A percentile compares a stretch with the other conserved stretches of the same genome.
phyloP scores from a whole-genome alignment of 2,888 invertebrate species.

The Nyleta sp. region DNA sequence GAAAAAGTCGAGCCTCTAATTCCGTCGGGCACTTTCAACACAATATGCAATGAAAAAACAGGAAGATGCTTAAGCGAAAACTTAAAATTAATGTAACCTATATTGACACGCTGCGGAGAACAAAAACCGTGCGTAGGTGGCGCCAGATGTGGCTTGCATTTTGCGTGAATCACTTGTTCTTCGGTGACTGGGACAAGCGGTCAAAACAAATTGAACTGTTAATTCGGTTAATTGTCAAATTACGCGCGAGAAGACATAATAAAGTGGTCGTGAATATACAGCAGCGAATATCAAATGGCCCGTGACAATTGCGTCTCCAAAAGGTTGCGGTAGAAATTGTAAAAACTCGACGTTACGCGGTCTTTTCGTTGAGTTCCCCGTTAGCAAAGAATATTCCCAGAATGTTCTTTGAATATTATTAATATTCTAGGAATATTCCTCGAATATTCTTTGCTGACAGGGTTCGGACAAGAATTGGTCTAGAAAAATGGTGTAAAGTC shows the following conservation, averaged over 20 bases:
- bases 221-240: constrained; percentile 30
- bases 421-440: no score
- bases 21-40: background rate
- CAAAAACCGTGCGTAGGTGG: constrained; percentile 50
- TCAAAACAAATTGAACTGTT: constrained; percentile 27
- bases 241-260: constrained; percentile 9
- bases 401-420: no score
- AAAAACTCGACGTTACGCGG: background rate
- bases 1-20: background rate
- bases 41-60: constrained; percentile 28
- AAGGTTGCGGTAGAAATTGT: background rate
- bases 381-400: no score
- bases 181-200: constrained; percentile 27
- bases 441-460: no score
- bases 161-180: constrained; percentile 24
- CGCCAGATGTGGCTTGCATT: constrained; percentile 35
- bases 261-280: constrained; percentile 4
- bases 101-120: constrained; percentile 33
- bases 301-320: background rate
- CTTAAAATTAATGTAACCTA: constrained; percentile 46
- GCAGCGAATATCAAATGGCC: constrained; percentile 9
- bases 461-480: background rate
- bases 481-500: constrained; percentile 6
- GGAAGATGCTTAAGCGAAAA: constrained; percentile 27
- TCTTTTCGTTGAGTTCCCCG: no score